Evolutionary conservation across 92 coral and sea anemone genomes (phyloP), one percentile per base, ranked within the genome.

Genomic region (Muricea muricata): DNA sequence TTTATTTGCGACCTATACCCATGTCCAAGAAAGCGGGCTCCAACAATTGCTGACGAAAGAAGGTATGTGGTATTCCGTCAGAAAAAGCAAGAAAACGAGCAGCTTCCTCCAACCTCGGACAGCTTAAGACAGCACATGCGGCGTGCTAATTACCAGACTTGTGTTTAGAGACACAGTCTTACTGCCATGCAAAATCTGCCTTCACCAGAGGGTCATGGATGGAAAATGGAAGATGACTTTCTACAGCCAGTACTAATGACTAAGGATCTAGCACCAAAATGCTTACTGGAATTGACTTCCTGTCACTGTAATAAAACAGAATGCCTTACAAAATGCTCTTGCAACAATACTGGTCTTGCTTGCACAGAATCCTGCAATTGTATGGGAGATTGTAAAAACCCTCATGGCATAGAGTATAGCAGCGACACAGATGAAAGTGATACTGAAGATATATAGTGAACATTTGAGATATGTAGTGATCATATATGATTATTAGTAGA

Each of bases 261-360:
- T 23, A 91, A 85, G 82, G 85, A 74, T 20, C 88, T 86, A 46
- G 91, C 90, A 47, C 94, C 91, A 47, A 82, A 41, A 45, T 81
- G 91, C 34, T 86, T 89, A 28, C 28, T 82, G 46, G 87, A 89
- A 75, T 84, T 91, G 80, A 91, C 89, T 42, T 89, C 81, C 73
- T 91, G 87, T 71, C 70, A 45, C 41, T 65, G 89, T n/a, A n/a
- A n/a, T 76, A 85, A 78, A 79, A 32, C 71, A 18, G 86, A 78
- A 23, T 85, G 76, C 41, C 77, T 60, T 74, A 60, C 46, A 29
- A 85, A 79, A 67, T 85, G 89, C 35, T 85, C 86, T 15, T 77
- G 89, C 42, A 65, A 60, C 78, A 79, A 37, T 78, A 65, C 78
- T 14, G 85, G 89, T 14, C 29, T 85, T 24, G 60, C 89, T 24